Evolutionary conservation across 2,888 invertebrate genomes (phyloP), one percentile per base, ranked within the genome.

Genomic region (Trissolcus japonicus): DNA sequence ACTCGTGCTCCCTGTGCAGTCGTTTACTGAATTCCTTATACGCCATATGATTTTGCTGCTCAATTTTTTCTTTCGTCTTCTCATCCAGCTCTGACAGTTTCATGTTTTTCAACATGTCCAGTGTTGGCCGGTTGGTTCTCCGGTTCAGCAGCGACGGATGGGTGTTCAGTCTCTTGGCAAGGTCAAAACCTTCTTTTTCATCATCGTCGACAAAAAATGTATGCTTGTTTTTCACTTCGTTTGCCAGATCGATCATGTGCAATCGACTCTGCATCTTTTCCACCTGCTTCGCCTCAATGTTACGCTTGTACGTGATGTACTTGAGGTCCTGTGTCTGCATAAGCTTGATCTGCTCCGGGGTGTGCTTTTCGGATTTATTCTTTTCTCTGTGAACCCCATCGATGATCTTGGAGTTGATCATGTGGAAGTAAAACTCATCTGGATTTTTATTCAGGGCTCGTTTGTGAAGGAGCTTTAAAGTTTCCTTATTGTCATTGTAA

Each of bases 381-480:
- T 91, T 91, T 43, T 93, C 89, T 83, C 95, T 94, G 86, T 93
- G 93, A 83, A 86, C 79, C 0, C 91, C 92, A 80, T 90, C 90
- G 78, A 91, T 89, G 0, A 95, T 89, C 88, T 94, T 93, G 0
- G 97, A 95, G 87, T 96, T 97, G 69, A 97, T 93, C 98, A 99
- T 99, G 86, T 98, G 98, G 90, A 96, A 97, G 89, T 98, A 96
- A 90, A 98, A 99, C 89, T 99, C 99, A 93, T 99, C 98, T 0
- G 98, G 98, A 91, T 99, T 99, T 88, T 94, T 96, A 86, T 98
- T 95, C 19, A 96, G 90, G 0, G 97, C 98, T 73, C 95, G 92
- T 87, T 94, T 94, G 69, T 94, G 93, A 63, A 99, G 89, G 29
- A 95, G 88, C 86, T 95, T 96, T 1, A 99, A 88, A 0, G 95